phyloP scores from a whole-genome alignment of 1,140 invertebrate genomes.

The Macrobrachium rosenbergii region DNA sequence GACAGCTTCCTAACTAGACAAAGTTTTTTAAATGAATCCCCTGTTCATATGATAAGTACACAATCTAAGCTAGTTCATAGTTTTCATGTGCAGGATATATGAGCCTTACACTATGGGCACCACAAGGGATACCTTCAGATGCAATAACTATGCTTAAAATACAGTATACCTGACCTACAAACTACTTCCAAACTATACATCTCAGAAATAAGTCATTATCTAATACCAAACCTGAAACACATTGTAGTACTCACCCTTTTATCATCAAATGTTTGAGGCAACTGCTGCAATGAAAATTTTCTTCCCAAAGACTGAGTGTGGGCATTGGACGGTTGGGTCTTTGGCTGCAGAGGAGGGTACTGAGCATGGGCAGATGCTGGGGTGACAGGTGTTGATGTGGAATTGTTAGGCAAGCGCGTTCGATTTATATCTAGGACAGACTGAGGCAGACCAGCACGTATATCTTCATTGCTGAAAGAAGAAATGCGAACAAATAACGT shows the following conservation, averaged over 20 bases:
- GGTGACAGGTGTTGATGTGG: constrained; percentile 39
- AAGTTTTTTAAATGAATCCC: too few species aligned
- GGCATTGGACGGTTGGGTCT: constrained; percentile 6
- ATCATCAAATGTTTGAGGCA: constrained; percentile 41
- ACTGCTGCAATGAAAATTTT: constrained; percentile 55
- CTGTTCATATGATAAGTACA: too few species aligned
- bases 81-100: too few species aligned
- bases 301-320: constrained; percentile 50
- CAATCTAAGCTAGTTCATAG: too few species aligned
- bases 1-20: too few species aligned
- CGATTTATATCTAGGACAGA: constrained; percentile 43
- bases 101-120: too few species aligned
- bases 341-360: constrained; percentile 46
- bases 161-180: too few species aligned
- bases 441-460: constrained; percentile 36
- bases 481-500: neutral
- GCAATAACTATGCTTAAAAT: too few species aligned
- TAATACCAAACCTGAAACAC: neutral
- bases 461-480: constrained; percentile 38
- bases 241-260: constrained; percentile 44
- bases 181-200: too few species aligned
- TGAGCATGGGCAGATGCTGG: constrained; percentile 44
- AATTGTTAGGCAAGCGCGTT: neutral
- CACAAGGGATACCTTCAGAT: too few species aligned
- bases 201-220: neutral